Percentiles rank a stretch among this genome's conserved stretches.
phyloP scores from a whole-genome alignment of 2,888 invertebrate genomes.

The Diarsia rubi region DNA sequence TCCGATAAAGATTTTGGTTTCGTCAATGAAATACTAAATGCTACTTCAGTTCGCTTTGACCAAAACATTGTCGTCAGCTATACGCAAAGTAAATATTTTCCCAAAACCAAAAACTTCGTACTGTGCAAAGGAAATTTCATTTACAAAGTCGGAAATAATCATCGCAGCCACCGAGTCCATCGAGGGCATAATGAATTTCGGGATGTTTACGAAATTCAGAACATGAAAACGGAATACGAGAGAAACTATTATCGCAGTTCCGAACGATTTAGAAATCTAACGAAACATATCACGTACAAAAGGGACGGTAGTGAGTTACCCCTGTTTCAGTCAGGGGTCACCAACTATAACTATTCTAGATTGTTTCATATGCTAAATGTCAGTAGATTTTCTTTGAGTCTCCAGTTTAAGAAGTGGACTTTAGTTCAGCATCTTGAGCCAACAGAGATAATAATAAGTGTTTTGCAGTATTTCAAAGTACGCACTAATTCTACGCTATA shows the following conservation, averaged over 20 bases:
- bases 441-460: slow-evolving; percentile 67
- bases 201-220: slow-evolving; percentile 34
- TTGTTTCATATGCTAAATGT: slow-evolving; percentile 79
- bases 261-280: slow-evolving; percentile 78
- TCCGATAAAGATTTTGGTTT: slow-evolving; percentile 76
- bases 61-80: slow-evolving; percentile 82
- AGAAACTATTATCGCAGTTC: slow-evolving; percentile 79
- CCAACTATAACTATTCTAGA: slow-evolving; percentile 78
- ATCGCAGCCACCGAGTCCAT: slow-evolving; percentile 11
- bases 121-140: slow-evolving; percentile 80
- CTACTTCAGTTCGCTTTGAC: slow-evolving; percentile 82
- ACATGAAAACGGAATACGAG: slow-evolving; percentile 73
- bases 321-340: slow-evolving; percentile 76
- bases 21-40: slow-evolving; percentile 80
- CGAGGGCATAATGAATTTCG: slow-evolving; percentile 13
- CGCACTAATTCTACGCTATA: slow-evolving; percentile 84
- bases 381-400: slow-evolving; percentile 73
- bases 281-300: slow-evolving; percentile 75
- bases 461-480: slow-evolving; percentile 86
- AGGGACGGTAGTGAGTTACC: slow-evolving; percentile 70
- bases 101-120: slow-evolving; percentile 44
- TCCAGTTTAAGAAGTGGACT: slow-evolving; percentile 66
- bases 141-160: slow-evolving; percentile 67
- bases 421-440: slow-evolving; percentile 47
- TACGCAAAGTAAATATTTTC: slow-evolving; percentile 60